Conservation (phyloP, 2,888 invertebrate genomes). For the Amiota minor region DNA sequence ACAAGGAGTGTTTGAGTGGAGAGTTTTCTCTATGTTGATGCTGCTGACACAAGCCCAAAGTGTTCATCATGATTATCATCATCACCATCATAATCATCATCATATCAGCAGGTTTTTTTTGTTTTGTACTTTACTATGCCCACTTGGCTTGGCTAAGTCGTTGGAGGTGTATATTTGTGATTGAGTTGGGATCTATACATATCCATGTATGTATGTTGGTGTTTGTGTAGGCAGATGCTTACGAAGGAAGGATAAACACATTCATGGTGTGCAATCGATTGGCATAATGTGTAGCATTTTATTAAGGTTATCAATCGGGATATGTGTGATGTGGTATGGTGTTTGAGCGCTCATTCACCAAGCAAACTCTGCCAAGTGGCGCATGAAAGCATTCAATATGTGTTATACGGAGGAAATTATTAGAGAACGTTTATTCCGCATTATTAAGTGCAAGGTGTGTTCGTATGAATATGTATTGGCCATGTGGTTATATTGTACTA, state of each 20-base stretch:
- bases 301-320: slow-evolving; percentile 66
- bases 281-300: slow-evolving; percentile 68
- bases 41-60: slow-evolving; percentile 38
- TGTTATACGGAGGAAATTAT: slow-evolving; percentile 64
- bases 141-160: slow-evolving; percentile 22
- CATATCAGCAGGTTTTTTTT: slow-evolving; percentile 39
- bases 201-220: not conserved
- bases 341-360: slow-evolving; percentile 24
- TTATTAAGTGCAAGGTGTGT: slow-evolving; percentile 55
- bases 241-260: slow-evolving; percentile 64
- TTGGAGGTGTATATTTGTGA: not conserved
- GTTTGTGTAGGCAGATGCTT: slow-evolving; percentile 37
- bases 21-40: slow-evolving; percentile 7
- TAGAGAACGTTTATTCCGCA: slow-evolving; percentile 66
- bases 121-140: slow-evolving; percentile 36
- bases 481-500: not conserved
- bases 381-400: slow-evolving; percentile 62
- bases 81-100: slow-evolving; percentile 49
- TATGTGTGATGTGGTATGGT: slow-evolving; percentile 40
- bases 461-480: slow-evolving; percentile 38
- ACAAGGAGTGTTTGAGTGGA: slow-evolving; percentile 60
- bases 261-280: slow-evolving; percentile 69
- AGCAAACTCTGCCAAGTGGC: slow-evolving; percentile 46
- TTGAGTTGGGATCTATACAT: not conserved
- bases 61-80: slow-evolving; percentile 43